phyloP scores from a whole-genome alignment of 2,888 invertebrate genomes.

The Patella ulyssiponensis region DNA sequence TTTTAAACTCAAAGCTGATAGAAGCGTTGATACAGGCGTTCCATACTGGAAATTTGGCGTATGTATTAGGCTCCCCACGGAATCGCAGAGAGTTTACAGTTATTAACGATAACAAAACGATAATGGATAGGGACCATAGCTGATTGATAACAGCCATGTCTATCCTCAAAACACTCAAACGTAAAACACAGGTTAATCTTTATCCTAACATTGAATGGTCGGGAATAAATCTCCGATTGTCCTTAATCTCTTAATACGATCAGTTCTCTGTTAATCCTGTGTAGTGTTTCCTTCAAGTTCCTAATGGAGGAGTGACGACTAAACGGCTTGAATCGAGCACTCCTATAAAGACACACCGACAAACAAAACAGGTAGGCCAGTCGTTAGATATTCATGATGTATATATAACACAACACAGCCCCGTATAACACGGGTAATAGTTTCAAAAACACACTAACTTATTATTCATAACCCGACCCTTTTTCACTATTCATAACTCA shows the following conservation, averaged over 20 bases:
- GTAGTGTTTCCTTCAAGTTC: neutral
- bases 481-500: neutral
- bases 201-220: neutral
- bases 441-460: neutral
- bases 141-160: slow-evolving; percentile 4
- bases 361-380: too few relatives aligned
- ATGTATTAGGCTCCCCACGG: slow-evolving; percentile 50
- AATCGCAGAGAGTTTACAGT: slow-evolving; percentile 42
- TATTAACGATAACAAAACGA: slow-evolving; percentile 8
- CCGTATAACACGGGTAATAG: neutral
- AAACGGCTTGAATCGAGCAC: too few relatives aligned
- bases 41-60: slow-evolving; percentile 68
- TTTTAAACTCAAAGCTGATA: slow-evolving; percentile 67
- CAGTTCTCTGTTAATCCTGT: neutral
- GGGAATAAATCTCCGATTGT: neutral
- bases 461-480: neutral
- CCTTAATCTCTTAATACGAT: neutral
- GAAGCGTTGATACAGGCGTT: slow-evolving; percentile 67
- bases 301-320: too few relatives aligned
- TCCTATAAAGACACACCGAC: too few relatives aligned
- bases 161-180: slow-evolving; percentile 7
- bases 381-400: too few relatives aligned
- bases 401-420: neutral
- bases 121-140: slow-evolving; percentile 1
- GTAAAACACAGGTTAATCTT: slow-evolving; percentile 3